phyloP scores from a whole-genome alignment of 2,113 vertebrate genomes.

The Dinomys branickii region DNA sequence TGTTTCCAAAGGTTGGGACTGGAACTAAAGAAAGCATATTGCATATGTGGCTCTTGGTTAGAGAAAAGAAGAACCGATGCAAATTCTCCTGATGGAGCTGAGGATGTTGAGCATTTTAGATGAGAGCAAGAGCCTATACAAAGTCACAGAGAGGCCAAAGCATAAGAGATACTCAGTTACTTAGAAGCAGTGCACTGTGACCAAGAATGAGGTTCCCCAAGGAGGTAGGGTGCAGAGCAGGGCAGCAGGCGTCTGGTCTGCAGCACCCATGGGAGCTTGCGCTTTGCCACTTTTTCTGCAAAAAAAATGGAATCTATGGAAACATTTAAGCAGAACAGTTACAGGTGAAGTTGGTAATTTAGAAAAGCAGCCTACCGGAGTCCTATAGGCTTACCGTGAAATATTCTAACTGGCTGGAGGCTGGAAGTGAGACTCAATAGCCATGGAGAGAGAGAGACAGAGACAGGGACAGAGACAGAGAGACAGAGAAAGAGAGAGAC shows the following conservation, averaged over 20 bases:
- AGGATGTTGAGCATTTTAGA: neutral
- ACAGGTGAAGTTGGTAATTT: neutral
- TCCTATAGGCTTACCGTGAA: neutral
- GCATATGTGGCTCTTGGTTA: neutral
- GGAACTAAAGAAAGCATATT: neutral
- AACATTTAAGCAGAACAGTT: neutral
- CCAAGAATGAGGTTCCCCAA: neutral
- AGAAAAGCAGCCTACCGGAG: neutral
- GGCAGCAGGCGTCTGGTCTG: neutral
- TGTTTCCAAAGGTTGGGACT: neutral
- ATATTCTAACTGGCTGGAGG: neutral
- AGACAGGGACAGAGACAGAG: no score
- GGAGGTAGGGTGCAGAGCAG: neutral
- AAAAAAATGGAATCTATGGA: neutral
- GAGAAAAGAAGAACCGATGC: neutral
- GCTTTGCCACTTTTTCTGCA: neutral
- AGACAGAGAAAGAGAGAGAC: no score
- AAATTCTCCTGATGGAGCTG: neutral
- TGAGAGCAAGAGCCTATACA: neutral
- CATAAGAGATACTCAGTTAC: neutral
- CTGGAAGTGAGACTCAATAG: neutral
- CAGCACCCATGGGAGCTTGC: no score
- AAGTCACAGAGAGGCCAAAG: rapidly evolving
- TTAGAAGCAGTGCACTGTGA: neutral
- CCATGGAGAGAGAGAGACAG: no score